These are phyloP conservation scores for Hedya salicella DNA, from an alignment of 2,888 invertebrate genomes.

Conservation along the genomic window DNA sequence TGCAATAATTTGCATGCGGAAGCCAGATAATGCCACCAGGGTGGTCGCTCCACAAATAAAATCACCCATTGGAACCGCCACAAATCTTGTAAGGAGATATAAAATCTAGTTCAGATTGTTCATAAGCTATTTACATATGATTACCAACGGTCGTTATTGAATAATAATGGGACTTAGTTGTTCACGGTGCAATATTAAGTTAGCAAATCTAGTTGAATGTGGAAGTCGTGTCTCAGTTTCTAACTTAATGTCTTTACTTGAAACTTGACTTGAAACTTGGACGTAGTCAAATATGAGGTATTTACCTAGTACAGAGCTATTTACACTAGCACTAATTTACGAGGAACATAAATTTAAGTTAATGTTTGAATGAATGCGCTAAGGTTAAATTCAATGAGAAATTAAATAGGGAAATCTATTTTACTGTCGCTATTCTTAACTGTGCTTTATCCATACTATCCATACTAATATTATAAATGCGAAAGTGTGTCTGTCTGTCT, in stretches of 20 bases:
- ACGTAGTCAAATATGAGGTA: conserved; percentile 12
- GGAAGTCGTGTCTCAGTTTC: conserved; percentile 24
- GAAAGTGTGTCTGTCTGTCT: too few species aligned
- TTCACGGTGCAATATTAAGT: conserved; percentile 18
- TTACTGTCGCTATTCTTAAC: too few species aligned
- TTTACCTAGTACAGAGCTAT: conserved; percentile 16
- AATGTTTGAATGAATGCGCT: background rate
- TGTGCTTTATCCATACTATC: too few species aligned
- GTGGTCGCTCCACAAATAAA: conserved; percentile 38
- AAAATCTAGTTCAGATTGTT: conserved; percentile 35
- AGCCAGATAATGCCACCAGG: conserved; percentile 36
- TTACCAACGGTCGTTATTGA: conserved; percentile 31
- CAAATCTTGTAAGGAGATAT: conserved; percentile 38
- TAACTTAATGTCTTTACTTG: conserved; percentile 31
- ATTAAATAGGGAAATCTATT: too few species aligned
- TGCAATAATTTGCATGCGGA: conserved; percentile 41
- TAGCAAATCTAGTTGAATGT: conserved; percentile 16
- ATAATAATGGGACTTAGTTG: conserved; percentile 24
- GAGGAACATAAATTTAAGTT: conserved; percentile 19
- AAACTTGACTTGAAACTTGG: conserved; percentile 11
- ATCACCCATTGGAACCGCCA: conserved; percentile 25
- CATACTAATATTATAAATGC: too few species aligned
- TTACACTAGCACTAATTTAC: conserved; percentile 21
- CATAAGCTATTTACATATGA: conserved; percentile 40
- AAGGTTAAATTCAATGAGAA: too few species aligned